These are phyloP conservation scores for Actinernus sp. DNA, from an alignment of 92 coral and sea anemone species.

Conservation along the genomic window DNA sequence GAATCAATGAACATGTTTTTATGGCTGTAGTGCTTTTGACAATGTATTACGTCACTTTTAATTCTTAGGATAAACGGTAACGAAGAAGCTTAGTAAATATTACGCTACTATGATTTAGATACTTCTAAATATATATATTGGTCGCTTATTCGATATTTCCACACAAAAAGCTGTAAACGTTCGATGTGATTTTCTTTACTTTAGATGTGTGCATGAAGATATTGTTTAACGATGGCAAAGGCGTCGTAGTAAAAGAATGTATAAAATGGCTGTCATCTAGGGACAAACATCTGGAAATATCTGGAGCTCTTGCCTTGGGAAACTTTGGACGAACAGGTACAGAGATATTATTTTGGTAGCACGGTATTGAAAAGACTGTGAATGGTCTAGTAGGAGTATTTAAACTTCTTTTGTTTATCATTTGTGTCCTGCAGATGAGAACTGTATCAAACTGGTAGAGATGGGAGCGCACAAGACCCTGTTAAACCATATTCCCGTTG, in stretches of 20 bases:
- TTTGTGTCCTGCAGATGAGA: constrained; percentile 76
- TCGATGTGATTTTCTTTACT: too few relatives aligned
- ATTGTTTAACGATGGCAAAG: constrained; percentile 79
- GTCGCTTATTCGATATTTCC: too few relatives aligned
- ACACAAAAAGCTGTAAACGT: too few relatives aligned
- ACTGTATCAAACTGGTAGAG: constrained; percentile 91
- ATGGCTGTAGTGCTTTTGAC: too few relatives aligned
- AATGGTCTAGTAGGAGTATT: too few relatives aligned
- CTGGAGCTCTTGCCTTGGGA: constrained; percentile 95
- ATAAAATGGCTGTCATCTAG: constrained; percentile 79
- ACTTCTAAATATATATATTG: too few relatives aligned
- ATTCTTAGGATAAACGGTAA: too few relatives aligned
- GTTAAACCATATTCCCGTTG: constrained; percentile 51
- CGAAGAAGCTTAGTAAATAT: too few relatives aligned
- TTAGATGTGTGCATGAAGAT: constrained; percentile 86
- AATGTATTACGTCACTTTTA: too few relatives aligned
- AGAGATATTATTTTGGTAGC: not conserved
- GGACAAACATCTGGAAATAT: constrained; percentile 82
- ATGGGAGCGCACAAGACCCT: constrained; percentile 83
- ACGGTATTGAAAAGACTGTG: not conserved
- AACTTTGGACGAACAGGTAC: constrained; percentile 96
- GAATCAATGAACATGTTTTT: too few relatives aligned
- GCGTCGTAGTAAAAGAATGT: constrained; percentile 78
- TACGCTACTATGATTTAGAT: too few relatives aligned
- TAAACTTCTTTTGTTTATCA: too few relatives aligned